Evolutionary conservation across 2,888 invertebrate genomes (phyloP), one percentile per base, ranked within the genome.

Genomic region (Maniola hyperantus): DNA sequence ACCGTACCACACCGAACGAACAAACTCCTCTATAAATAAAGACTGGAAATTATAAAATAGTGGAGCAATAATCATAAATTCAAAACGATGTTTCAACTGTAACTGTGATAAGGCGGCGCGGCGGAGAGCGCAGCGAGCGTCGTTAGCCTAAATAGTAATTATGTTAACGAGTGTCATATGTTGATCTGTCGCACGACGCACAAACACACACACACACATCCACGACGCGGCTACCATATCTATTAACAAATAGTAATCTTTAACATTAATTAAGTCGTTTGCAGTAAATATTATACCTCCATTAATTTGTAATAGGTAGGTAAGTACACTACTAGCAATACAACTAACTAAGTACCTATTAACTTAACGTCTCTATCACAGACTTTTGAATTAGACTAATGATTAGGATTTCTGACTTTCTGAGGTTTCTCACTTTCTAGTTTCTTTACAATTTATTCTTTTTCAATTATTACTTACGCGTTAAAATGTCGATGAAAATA

Each of bases 161-260:
- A 15, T 54, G 54, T 54, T 54, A 54, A 54, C 36, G 54, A 54
- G 54, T 54, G 0, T 54, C 15, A 54, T 54, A 15, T 54, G 54
- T 34, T 54, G n/a, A 54, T 54, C 34, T 15, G 8, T 11, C 26
- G 10, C 8, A 20, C 26, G 53, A n/a, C n/a, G 53, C 10, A 6
- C 53, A 53, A 13, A 54, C 34, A 6, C n/a, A 33, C 53, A 53
- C 53, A 18, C n/a, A n/a, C n/a, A 26, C 26, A 51, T 6, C 6
- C 26, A 51, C 26, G 20, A 26, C 20, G 1, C 18, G 11, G 26
- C 50, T 26, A 5, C 5, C 50, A 6, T 11, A 26, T 5, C 26
- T 51, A 51, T 11, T 26, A 8, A 51, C 10, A 5, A 18, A 46
- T 15, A 15, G 6, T 46, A 10, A 8, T 46, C 15, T n/a, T 10